Conservation (phyloP, 2,888 invertebrate genomes). For the Chydorus sphaericus region DNA sequence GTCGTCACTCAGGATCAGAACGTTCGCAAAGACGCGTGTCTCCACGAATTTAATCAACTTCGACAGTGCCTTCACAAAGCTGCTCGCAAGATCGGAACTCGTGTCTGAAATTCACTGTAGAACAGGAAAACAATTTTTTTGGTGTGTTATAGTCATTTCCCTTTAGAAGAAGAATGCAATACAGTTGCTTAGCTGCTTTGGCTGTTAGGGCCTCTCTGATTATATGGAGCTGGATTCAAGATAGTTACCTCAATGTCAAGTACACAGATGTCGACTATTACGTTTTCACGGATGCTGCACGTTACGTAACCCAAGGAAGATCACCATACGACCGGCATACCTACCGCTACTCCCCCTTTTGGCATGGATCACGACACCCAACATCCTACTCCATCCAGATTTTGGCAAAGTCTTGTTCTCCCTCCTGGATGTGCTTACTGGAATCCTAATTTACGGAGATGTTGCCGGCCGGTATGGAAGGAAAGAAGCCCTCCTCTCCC, state of each 20-base stretch:
- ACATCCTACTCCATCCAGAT: constrained; percentile 48
- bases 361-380: constrained; percentile 67
- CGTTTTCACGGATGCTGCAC: constrained; percentile 88
- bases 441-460: constrained; percentile 48
- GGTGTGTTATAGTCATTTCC: constrained; percentile 3
- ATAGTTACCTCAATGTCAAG: constrained; percentile 52
- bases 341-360: constrained; percentile 89
- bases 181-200: constrained; percentile 47
- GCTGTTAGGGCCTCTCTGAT: constrained; percentile 52
- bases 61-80: constrained; percentile 54
- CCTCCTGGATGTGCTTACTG: constrained; percentile 58
- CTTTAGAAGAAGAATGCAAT: constrained; percentile 11
- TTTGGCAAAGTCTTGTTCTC: constrained; percentile 82
- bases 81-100: constrained; percentile 51
- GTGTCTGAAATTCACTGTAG: constrained; percentile 36
- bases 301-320: constrained; percentile 51
- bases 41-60: constrained; percentile 59
- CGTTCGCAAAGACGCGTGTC: constrained; percentile 55
- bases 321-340: constrained; percentile 85
- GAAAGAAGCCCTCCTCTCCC: constrained; percentile 28
- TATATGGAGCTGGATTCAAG: constrained; percentile 64
- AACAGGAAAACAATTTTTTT: background rate
- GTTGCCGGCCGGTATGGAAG: constrained; percentile 21
- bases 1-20: constrained; percentile 52
- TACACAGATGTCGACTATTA: constrained; percentile 96